Evolutionary conservation across 2,797 vertebrate species (phyloP).

Genomic region (Myotis vivesi): DNA sequence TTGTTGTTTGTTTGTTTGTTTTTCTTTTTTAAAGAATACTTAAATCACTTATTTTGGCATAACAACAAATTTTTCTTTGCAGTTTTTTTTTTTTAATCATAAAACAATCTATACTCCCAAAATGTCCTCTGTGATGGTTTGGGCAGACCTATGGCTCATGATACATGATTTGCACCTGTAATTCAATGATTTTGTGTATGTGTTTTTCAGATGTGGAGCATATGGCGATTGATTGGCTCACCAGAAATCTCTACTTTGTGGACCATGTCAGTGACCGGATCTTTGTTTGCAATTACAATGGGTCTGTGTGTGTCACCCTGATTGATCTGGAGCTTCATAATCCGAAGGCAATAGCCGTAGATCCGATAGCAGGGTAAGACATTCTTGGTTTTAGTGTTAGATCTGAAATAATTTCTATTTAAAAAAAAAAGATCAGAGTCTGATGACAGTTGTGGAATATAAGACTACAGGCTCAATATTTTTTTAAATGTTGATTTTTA

Average conservation of each 20-base stretch:
- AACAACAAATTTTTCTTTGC: not conserved
- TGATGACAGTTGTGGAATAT: not conserved
- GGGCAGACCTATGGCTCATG: not conserved
- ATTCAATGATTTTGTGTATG: conserved; percentile 40
- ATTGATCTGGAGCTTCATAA: conserved; percentile 93
- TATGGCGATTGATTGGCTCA: conserved; percentile 96
- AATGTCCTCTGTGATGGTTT: not conserved
- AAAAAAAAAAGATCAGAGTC: not conserved
- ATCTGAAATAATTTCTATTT: not conserved
- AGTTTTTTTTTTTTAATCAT: not conserved
- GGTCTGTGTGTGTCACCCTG: conserved; percentile 92
- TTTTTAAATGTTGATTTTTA: not conserved
- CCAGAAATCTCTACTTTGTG: conserved; percentile 95
- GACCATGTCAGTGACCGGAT: conserved; percentile 91
- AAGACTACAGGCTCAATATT: not conserved
- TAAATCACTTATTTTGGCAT: not conserved
- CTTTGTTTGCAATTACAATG: conserved; percentile 90
- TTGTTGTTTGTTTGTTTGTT: no score
- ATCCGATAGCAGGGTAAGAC: conserved; percentile 94
- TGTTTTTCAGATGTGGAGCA: conserved; percentile 91
- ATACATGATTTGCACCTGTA: conserved; percentile 3
- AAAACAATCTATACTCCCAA: not conserved
- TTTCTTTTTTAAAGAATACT: not conserved
- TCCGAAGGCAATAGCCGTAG: conserved; percentile 93
- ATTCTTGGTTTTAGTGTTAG: not conserved